phyloP scores from a whole-genome alignment of 30 jellyfish, hydroid and myxozoan genomes.

The Aurelia coerulea region DNA sequence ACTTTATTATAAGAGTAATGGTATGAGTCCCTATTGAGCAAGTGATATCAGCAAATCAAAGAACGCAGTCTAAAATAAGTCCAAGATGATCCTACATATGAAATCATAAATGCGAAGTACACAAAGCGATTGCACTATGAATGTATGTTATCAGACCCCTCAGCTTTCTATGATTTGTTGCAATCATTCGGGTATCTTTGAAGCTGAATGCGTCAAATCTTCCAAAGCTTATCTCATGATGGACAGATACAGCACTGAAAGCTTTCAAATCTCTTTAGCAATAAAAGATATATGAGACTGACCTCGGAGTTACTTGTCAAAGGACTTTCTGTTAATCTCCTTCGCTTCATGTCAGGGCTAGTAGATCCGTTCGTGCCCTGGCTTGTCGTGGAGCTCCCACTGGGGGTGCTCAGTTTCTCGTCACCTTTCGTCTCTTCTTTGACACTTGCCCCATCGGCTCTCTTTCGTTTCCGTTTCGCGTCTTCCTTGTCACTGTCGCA shows the following conservation, averaged over 20 bases:
- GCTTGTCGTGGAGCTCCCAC: conserved; percentile 58
- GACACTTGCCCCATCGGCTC: conserved; percentile 34
- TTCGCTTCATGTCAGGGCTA: conserved; percentile 92
- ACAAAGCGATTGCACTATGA: too few species aligned
- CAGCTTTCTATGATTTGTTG: too few species aligned
- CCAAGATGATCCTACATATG: too few species aligned
- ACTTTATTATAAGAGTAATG: too few species aligned
- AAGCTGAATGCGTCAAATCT: too few species aligned
- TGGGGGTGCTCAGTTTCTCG: conserved; percentile 64
- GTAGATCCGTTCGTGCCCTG: conserved; percentile 79
- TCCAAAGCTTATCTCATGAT: too few species aligned
- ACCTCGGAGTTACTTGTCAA: conserved; percentile 80
- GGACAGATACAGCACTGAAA: background rate
- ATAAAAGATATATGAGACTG: conserved; percentile 7
- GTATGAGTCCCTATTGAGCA: too few species aligned
- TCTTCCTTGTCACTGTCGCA: conserved; percentile 70
- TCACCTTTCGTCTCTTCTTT: conserved; percentile 62
- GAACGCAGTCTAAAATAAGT: too few species aligned
- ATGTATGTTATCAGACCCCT: too few species aligned
- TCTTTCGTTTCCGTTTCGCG: conserved; percentile 61
- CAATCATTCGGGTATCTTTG: too few species aligned
- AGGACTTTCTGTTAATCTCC: conserved; percentile 88
- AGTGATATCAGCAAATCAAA: too few species aligned
- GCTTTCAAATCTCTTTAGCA: background rate
- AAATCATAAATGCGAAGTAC: too few species aligned